Conservation (phyloP, 2,113 vertebrate species). For the Accipiter cooperii region DNA sequence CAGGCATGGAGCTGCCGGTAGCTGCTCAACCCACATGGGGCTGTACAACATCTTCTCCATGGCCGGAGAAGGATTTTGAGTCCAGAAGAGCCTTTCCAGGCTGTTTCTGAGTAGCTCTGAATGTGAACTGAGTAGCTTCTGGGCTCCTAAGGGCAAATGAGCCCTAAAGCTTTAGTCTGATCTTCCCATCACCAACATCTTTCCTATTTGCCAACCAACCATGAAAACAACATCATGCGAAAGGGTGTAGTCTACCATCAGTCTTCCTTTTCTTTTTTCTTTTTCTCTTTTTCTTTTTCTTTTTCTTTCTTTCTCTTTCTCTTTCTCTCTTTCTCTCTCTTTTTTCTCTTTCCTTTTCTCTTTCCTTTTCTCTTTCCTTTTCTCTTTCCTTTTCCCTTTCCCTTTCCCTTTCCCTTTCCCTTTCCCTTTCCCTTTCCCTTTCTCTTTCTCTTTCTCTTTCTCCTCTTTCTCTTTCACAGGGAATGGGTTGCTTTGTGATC, state of each 20-base stretch:
- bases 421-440: fast-evolving
- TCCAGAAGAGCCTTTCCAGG: background rate
- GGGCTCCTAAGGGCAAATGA: background rate
- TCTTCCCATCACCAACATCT: background rate
- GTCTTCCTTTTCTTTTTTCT: background rate
- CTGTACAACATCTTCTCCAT: background rate
- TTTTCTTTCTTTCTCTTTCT: fast-evolving
- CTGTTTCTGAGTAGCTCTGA: background rate
- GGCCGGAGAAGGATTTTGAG: background rate
- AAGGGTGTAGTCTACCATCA: background rate
- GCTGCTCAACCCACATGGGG: background rate
- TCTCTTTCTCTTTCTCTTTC: background rate
- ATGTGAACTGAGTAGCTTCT: background rate
- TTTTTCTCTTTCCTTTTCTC: too few relatives aligned
- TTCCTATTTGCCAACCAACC: background rate
- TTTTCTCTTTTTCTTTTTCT: too few relatives aligned
- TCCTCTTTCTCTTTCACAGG: fast-evolving
- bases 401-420: fast-evolving
- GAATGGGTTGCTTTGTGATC: too few relatives aligned
- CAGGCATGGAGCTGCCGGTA: background rate
- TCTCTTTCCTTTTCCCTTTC: too few relatives aligned
- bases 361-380: fast-evolving
- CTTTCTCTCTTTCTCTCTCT: too few relatives aligned
- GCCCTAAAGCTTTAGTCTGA: background rate
- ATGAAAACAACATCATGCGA: background rate